Evolutionary conservation across 2,113 vertebrate species (phyloP).

Genomic region (Calidris pugnax): DNA sequence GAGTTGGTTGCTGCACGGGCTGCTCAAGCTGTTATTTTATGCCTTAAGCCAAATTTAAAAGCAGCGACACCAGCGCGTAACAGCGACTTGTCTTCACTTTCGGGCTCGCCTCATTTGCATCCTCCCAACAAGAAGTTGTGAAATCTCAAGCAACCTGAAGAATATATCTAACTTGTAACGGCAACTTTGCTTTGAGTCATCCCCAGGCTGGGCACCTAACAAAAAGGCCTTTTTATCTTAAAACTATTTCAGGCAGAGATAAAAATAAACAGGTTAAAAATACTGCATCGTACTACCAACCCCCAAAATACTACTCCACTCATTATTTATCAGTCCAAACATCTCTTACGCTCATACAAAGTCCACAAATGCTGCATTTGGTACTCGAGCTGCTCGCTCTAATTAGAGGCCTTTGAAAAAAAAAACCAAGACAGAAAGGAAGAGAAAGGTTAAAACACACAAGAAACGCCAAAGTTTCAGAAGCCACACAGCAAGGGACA

Average conservation of each 20-base stretch:
- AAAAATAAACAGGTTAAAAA: constrained; percentile 4
- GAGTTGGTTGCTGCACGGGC: neutral
- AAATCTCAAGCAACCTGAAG: constrained; percentile 26
- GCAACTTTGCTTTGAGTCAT: neutral
- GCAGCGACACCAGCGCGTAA: constrained; percentile 20
- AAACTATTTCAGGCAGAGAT: neutral
- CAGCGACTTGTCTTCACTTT: constrained; percentile 41
- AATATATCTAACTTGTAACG: constrained; percentile 3
- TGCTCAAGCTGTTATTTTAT: constrained; percentile 48
- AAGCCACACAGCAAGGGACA: neutral
- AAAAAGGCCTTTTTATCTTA: neutral
- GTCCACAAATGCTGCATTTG: neutral
- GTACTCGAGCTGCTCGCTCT: neutral
- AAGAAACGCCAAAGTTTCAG: neutral
- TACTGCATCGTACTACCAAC: neutral
- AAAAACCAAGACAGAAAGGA: neutral
- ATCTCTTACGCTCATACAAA: neutral
- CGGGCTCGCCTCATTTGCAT: neutral
- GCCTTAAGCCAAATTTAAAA: constrained; percentile 35
- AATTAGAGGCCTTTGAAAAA: neutral
- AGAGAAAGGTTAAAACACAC: neutral
- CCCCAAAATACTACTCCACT: neutral
- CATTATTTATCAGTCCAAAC: neutral
- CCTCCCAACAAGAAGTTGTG: neutral
- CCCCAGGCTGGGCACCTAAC: neutral